Evolutionary conservation across 1,140 invertebrate species (phyloP).

Genomic region (Scaptomyza hsui): DNA sequence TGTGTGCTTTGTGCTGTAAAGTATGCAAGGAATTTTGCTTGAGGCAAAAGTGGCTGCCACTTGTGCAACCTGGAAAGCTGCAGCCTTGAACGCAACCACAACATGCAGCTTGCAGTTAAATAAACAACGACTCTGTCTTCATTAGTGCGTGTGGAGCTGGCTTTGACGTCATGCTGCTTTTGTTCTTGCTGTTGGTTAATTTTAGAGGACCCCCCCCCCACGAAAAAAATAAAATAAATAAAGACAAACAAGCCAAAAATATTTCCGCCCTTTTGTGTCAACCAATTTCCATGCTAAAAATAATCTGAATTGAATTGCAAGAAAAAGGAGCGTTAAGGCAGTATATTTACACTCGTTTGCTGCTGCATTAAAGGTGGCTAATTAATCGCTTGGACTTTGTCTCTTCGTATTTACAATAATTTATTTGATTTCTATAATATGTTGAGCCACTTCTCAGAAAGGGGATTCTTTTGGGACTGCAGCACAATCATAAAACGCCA

Average conservation of each 20-base stretch:
- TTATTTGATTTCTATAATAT: slow-evolving; percentile 6
- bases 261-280: slow-evolving; percentile 29
- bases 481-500: slow-evolving; percentile 24
- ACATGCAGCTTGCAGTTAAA: slow-evolving; percentile 21
- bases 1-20: slow-evolving; percentile 26
- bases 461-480: slow-evolving; percentile 19
- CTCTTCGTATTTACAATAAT: neutral
- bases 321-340: neutral
- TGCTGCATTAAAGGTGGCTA: slow-evolving; percentile 12
- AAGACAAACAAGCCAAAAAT: slow-evolving; percentile 35
- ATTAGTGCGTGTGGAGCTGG: slow-evolving; percentile 46
- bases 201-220: no score
- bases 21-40: slow-evolving; percentile 61
- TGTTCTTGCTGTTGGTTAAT: no score
- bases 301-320: slow-evolving; percentile 25
- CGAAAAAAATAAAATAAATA: neutral
- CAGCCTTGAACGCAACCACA: slow-evolving; percentile 24
- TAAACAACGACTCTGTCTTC: slow-evolving; percentile 63
- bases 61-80: slow-evolving; percentile 24
- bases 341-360: neutral
- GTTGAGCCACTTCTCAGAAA: neutral
- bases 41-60: slow-evolving; percentile 39
- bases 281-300: slow-evolving; percentile 53
- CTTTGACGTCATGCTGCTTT: slow-evolving; percentile 71
- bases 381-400: slow-evolving; percentile 7